A percentile compares a stretch with the other conserved stretches of the same genome.
Conservation (phyloP, 1,140 invertebrate species). For the Calycopis cecrops region DNA sequence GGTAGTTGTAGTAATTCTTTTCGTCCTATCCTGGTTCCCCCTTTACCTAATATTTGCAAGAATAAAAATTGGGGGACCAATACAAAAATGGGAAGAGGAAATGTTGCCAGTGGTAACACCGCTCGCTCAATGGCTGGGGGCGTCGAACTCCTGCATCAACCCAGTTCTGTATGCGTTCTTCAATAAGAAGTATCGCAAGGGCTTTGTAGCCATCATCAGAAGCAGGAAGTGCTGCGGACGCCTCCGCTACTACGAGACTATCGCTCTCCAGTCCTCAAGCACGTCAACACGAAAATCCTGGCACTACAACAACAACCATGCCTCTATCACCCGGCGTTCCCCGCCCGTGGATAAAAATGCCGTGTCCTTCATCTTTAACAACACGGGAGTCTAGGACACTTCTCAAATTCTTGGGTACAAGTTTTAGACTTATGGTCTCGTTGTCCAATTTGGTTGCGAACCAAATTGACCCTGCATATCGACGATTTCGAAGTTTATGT, state of each 20-base stretch:
- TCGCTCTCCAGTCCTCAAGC: constrained; percentile 87
- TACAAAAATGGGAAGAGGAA: constrained; percentile 84
- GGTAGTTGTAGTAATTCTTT: constrained; percentile 94
- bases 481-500: constrained; percentile 43
- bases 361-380: constrained; percentile 83
- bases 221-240: constrained; percentile 89
- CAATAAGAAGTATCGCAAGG: constrained; percentile 96
- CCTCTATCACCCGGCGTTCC: constrained; percentile 78
- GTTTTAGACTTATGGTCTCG: neutral
- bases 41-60: constrained; percentile 93
- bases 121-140: constrained; percentile 96
- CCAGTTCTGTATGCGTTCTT: constrained; percentile 98
- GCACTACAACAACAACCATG: constrained; percentile 83
- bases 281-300: constrained; percentile 89
- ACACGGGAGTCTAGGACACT: constrained; percentile 66
- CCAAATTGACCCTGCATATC: constrained; percentile 39
- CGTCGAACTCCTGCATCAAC: constrained; percentile 97
- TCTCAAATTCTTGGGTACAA: neutral
- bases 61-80: constrained; percentile 86
- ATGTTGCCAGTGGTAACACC: constrained; percentile 88
- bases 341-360: constrained; percentile 80
- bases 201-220: constrained; percentile 92
- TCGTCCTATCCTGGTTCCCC: constrained; percentile 96
- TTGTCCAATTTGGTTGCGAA: neutral
- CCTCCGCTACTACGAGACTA: constrained; percentile 88